Base-by-base conservation (phyloP, 1,140 invertebrate genomes). In the Sitophilus oryzae region DNA sequence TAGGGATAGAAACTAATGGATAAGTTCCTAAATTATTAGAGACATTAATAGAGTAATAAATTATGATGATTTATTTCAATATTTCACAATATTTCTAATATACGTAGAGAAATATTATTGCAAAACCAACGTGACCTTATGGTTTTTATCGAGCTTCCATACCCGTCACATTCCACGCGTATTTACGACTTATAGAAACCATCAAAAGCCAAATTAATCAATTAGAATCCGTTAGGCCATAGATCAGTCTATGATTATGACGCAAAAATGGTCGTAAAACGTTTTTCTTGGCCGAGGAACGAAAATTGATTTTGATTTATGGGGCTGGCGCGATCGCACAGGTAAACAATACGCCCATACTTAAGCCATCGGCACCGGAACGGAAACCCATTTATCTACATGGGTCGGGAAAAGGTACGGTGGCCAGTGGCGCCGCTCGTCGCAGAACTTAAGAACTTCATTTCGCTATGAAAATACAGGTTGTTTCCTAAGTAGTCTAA, bases 291-390 rank as follows among this genome's bases (percentile, higher is more conserved):
- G 37, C 16, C 38, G 19, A 48, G 25, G 52, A 49, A 49, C 20
- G 45, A 49, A 56, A 56, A 56, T 56, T 56, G 53, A 56, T 49
- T 56, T 45, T 49, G 53, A 56, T 56, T 56, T 56, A 56, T 56
- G 45, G 41, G 53, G 16, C 53, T 56, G 53, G 53, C 53, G 19
- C 53, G 37, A 34, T 54, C 43, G n/a, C n/a, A 35, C 53, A 56
- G 53, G 53, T 56, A 56, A 56, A 56, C 53, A 49, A 42, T 36
- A 48, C 53, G 53, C 53, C 53, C 46, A 56, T 56, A 53, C 40
- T 25, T 35, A 34, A 1, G n/a, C 52, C 21, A 46, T 54, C 44
- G 5, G 50, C n/a, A 37, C 51, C 40, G 21, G 41, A 45, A 19
- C 25, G 9, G 16, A 21, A 38, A n/a, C 36, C 35, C 19, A 54